Conservation (phyloP, 2,888 invertebrate genomes). For the Zhuqinia jingwanae region DNA sequence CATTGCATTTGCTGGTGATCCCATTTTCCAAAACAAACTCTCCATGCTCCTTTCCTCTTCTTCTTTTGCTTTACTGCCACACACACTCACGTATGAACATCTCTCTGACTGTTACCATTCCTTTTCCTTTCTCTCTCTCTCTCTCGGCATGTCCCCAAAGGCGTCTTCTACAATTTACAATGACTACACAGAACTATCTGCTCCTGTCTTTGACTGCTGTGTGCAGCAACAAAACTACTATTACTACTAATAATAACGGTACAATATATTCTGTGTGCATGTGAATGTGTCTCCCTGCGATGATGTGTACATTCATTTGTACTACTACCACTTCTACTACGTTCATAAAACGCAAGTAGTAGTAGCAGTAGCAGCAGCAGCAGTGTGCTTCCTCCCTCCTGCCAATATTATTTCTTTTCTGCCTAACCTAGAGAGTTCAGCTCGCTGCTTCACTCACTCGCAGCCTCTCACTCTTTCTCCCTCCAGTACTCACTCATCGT, state of each 20-base stretch:
- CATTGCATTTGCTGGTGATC: conserved; percentile 36
- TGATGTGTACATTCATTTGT: conserved; percentile 54
- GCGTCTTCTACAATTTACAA: conserved; percentile 71
- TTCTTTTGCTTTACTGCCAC: conserved; percentile 10
- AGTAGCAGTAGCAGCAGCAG: too few relatives aligned
- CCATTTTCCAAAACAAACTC: background rate
- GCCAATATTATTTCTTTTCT: conserved; percentile 55
- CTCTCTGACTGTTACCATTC: conserved; percentile 40
- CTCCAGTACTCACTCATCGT: conserved; percentile 59
- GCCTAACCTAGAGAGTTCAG: background rate
- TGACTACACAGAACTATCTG: conserved; percentile 65
- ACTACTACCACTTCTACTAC: too few relatives aligned
- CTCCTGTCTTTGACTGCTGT: conserved; percentile 54
- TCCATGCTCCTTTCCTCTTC: conserved; percentile 26
- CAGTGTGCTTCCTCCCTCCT: conserved; percentile 34
- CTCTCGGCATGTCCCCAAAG: conserved; percentile 63
- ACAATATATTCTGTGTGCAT: conserved; percentile 13
- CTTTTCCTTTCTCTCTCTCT: conserved; percentile 30
- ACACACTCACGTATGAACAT: conserved; percentile 27
- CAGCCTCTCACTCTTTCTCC: conserved; percentile 41
- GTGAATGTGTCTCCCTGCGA: conserved; percentile 52
- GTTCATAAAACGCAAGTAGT: background rate
- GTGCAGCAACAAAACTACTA: conserved; percentile 13
- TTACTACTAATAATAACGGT: conserved; percentile 13
- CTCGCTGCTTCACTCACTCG: background rate